Percentiles rank a stretch among this genome's conserved stretches.
phyloP scores from a whole-genome alignment of 2,797 vertebrate genomes.

The Helostoma temminkii region DNA sequence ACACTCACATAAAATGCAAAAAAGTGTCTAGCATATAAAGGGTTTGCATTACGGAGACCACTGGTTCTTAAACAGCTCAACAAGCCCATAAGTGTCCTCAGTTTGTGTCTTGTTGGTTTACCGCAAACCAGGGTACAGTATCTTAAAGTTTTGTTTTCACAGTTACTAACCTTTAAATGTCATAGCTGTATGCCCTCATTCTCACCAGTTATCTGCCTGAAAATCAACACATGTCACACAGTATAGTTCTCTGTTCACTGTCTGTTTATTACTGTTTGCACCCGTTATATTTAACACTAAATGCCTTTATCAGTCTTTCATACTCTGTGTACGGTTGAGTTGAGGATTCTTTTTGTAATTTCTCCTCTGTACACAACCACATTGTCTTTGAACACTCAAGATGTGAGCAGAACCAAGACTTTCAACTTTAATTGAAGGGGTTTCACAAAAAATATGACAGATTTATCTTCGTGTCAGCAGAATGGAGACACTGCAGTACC shows the following conservation, averaged over 20 bases:
- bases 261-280: too few species aligned
- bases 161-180: constrained; percentile 2
- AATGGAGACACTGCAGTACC: constrained; percentile 64
- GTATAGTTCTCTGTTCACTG: too few species aligned
- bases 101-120: neutral
- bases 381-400: too few species aligned
- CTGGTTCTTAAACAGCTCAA: neutral
- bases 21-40: neutral
- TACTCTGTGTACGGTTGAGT: too few species aligned
- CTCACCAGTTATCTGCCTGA: neutral
- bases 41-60: neutral
- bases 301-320: too few species aligned
- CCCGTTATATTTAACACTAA: too few species aligned
- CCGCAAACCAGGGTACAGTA: neutral
- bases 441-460: too few species aligned
- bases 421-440: too few species aligned
- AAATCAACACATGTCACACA: neutral
- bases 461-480: neutral
- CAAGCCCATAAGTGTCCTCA: neutral
- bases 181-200: neutral
- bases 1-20: too few species aligned
- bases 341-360: too few species aligned
- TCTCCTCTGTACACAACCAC: too few species aligned
- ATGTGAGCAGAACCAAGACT: too few species aligned
- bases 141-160: neutral